Percentiles rank a stretch among this genome's conserved stretches.
These are phyloP conservation scores for Luidia sarsii DNA, from an alignment of 53 echinoderm and acorn worm genomes.

Conservation along the genomic window DNA sequence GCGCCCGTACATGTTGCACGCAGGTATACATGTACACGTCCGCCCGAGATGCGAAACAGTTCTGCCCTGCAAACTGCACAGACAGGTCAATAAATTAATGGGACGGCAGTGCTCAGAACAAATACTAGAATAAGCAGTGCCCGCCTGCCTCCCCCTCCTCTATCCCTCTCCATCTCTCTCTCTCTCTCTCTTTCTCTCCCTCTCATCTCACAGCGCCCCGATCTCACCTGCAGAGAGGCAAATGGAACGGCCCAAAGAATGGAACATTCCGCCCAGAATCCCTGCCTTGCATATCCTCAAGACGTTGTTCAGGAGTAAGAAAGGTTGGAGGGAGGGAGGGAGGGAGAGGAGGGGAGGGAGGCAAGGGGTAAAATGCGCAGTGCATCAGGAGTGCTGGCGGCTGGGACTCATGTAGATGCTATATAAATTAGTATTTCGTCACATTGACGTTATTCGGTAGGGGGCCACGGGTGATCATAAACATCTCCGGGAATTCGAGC, in stretches of 20 bases:
- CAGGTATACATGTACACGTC: not conserved
- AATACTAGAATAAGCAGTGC: not conserved
- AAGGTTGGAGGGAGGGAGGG: not conserved
- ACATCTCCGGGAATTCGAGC: not conserved
- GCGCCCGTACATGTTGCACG: too few relatives aligned
- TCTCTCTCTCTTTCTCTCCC: not conserved
- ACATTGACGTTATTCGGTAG: constrained; percentile 9
- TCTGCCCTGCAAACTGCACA: too few relatives aligned
- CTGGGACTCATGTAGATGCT: not conserved
- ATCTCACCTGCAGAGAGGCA: constrained; percentile 41
- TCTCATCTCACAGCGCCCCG: not conserved
- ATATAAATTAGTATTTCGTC: constrained; percentile 21
- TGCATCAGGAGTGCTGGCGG: not conserved
- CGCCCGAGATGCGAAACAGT: too few relatives aligned
- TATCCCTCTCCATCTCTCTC: constrained; percentile 18
- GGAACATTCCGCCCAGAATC: constrained; percentile 16
- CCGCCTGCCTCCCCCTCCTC: not conserved
- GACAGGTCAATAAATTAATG: constrained; percentile 34
- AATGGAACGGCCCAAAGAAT: constrained; percentile 27
- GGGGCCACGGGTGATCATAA: not conserved
- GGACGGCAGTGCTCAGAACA: not conserved
- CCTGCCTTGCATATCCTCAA: not conserved
- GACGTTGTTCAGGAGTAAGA: too few relatives aligned
- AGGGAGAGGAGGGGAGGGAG: too few relatives aligned
- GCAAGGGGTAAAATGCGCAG: too few relatives aligned